Evolutionary conservation across 2,113 vertebrate species (phyloP).

Genomic region (Ceyx cyanopectus): DNA sequence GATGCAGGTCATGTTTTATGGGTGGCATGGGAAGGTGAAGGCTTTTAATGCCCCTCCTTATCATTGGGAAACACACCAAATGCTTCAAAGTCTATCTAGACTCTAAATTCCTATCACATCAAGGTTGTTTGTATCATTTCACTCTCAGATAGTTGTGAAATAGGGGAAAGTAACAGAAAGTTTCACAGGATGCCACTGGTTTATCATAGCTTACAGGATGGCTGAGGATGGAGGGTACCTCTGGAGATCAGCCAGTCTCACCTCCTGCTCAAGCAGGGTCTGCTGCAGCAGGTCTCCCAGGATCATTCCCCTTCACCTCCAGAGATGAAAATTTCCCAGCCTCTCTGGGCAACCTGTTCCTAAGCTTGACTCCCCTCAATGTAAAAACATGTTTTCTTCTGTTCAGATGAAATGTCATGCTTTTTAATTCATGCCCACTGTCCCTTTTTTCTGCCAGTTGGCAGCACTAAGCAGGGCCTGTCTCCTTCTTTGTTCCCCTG

Average conservation of each 20-base stretch:
- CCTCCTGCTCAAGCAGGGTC: neutral
- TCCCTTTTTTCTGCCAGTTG: neutral
- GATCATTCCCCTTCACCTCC: neutral
- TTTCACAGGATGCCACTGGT: neutral
- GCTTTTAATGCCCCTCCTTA: neutral
- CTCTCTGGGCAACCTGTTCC: neutral
- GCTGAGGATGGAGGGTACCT: neutral
- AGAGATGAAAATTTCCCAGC: neutral
- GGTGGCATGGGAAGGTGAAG: neutral
- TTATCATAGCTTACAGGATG: neutral
- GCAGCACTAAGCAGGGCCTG: neutral
- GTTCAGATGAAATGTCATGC: neutral
- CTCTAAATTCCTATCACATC: neutral
- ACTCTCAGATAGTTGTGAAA: neutral
- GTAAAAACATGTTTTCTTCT: neutral
- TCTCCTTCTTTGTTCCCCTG: neutral
- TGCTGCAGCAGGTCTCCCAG: neutral
- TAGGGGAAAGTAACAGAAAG: neutral
- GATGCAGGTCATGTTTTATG: neutral
- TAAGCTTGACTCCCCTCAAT: neutral
- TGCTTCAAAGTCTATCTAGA: neutral
- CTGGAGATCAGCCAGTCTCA: neutral
- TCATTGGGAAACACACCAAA: neutral
- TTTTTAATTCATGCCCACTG: neutral
- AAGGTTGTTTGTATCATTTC: neutral